Evolutionary conservation across 2,113 vertebrate species (phyloP).

Genomic region (Corynorhinus townsendii): DNA sequence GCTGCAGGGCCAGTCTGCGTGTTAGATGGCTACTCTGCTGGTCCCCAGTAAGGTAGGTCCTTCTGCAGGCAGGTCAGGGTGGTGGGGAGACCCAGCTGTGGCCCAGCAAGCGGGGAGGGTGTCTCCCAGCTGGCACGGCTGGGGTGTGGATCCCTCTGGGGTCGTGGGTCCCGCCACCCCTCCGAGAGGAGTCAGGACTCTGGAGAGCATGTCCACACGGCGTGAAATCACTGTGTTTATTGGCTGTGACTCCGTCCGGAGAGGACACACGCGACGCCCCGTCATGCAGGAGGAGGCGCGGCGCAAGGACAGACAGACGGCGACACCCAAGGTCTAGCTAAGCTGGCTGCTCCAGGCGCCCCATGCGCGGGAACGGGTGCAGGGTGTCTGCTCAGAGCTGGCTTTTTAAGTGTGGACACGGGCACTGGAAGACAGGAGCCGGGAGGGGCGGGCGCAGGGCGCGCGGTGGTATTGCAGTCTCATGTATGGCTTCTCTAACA

Average conservation of each 20-base stretch:
- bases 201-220: background rate
- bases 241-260: conserved; percentile 92
- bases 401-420: conserved; percentile 72
- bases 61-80: background rate
- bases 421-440: conserved; percentile 68
- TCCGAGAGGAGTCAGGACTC: background rate
- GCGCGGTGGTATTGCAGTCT: conserved; percentile 83
- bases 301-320: conserved; percentile 83
- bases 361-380: conserved; percentile 85
- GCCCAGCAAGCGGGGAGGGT: no score
- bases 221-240: conserved; percentile 82
- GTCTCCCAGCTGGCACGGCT: no score
- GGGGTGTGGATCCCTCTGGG: accelerated
- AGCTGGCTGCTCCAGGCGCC: conserved; percentile 66
- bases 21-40: no score
- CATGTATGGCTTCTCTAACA: conserved; percentile 87
- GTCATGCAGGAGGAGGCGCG: conserved; percentile 91
- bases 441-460: background rate
- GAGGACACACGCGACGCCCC: conserved; percentile 86
- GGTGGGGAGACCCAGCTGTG: background rate
- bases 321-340: conserved; percentile 82
- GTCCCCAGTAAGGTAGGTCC: no score
- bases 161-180: no score
- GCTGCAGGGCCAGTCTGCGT: background rate
- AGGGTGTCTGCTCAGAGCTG: conserved; percentile 75